Base-by-base conservation (phyloP, 2,888 invertebrate species). In the Hemithea aestivaria region DNA sequence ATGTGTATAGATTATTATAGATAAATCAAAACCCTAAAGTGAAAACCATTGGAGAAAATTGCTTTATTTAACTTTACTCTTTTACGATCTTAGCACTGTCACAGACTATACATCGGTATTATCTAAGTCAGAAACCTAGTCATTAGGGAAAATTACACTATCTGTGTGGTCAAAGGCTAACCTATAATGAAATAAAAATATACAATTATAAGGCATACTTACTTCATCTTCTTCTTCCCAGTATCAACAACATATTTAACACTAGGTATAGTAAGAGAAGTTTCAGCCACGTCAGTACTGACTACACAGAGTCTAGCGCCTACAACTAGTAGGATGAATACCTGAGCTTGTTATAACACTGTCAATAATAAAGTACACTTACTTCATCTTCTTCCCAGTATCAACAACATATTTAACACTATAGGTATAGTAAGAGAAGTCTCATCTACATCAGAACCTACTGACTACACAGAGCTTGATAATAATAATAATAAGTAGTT, bases 391-490 rank as follows among this genome's bases (percentile, higher is more conserved):
- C 50, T 91, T 89, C 1, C 99, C 99, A 26, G 92, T 91, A 70
- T 99, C 99, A 0, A 99, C 92, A 0, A 99, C 98, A 72, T 99
- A 99, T 72, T 95, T 96, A 1, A 99, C 89, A 48, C 94, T 92
- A n/a, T n/a, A 0, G 99, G 99, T 67, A 99, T 99, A 0, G 99
- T 99, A 1, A 99, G 87, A 0, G 99, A 99, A 0, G 99, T 99
- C 85, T 99, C 99, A 0, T 99, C 99, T 0, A 99, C 96, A 68
- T 99, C 99, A 0, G 99, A n/a, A n/a, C n/a, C n/a, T 99, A 31
- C 98, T 92, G 2, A 99, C 92, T 0, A 99, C 94, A 69, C 99
- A 99, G 1, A 99, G 81, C 7, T 99, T 88, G 21, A n/a, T n/a
- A n/a, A n/a, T n/a, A n/a, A n/a, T n/a, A n/a, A n/a, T n/a, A n/a